These are phyloP conservation scores for Oceanodroma leucorhoa DNA, from an alignment of 2,797 vertebrate genomes.

Conservation along the genomic window DNA sequence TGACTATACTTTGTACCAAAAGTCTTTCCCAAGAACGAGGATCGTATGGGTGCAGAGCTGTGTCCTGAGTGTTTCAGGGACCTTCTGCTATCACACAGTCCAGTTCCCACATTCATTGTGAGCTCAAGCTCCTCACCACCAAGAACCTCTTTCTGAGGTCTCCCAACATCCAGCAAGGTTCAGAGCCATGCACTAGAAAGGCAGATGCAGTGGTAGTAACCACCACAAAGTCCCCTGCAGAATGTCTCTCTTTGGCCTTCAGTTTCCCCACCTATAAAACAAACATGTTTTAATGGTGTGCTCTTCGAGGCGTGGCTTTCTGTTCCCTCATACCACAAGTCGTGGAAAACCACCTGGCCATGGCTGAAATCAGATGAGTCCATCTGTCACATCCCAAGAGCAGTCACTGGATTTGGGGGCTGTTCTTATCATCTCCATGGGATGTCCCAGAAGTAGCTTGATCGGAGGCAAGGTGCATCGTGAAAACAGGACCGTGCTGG, in stretches of 20 bases:
- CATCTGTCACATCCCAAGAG: not conserved
- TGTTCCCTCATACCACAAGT: not conserved
- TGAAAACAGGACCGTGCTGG: not conserved
- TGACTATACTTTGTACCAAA: not conserved
- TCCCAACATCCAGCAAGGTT: fast-evolving
- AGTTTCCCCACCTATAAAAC: not conserved
- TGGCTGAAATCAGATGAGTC: not conserved
- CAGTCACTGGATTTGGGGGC: fast-evolving
- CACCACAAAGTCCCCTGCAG: not conserved
- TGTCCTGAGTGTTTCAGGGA: not conserved
- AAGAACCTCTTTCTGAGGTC: not conserved
- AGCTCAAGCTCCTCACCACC: not conserved
- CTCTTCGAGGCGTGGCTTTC: not conserved
- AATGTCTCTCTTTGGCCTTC: not conserved
- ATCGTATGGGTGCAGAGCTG: not conserved
- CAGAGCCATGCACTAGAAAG: not conserved
- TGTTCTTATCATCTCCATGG: not conserved
- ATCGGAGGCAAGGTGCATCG: not conserved
- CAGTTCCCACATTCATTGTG: not conserved
- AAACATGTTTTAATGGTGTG: not conserved
- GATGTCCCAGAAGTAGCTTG: not conserved
- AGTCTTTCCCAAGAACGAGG: not conserved
- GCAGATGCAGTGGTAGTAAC: not conserved
- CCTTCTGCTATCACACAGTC: fast-evolving
- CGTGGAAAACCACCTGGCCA: not conserved